Percentiles rank a stretch among this genome's conserved stretches.
Conservation (phyloP, 2,888 invertebrate genomes). For the Steinernema hermaphroditum region DNA sequence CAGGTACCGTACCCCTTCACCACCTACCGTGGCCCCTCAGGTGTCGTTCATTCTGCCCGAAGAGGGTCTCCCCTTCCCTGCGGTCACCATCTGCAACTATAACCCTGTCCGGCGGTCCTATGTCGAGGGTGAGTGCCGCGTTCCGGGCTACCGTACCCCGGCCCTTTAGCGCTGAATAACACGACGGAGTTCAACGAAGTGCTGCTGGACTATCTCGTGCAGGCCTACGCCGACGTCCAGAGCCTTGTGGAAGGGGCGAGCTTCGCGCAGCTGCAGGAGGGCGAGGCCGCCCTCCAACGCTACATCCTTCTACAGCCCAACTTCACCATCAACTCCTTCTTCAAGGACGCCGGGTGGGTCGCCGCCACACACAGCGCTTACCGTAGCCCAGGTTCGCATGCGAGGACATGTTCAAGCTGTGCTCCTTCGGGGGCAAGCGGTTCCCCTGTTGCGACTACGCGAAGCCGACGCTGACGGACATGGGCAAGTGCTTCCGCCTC, state of each 20-base stretch:
- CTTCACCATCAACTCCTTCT: slow-evolving; percentile 52
- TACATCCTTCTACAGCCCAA: slow-evolving; percentile 41
- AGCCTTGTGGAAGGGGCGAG: slow-evolving; percentile 32
- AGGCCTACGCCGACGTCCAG: slow-evolving; percentile 46
- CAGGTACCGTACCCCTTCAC: slow-evolving; percentile 41
- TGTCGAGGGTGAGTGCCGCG: slow-evolving; percentile 49
- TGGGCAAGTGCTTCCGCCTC: slow-evolving; percentile 60
- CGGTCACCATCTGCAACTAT: slow-evolving; percentile 61
- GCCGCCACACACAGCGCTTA: neutral
- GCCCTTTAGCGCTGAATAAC: slow-evolving; percentile 37
- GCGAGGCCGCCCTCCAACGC: slow-evolving; percentile 36
- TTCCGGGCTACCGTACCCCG: neutral
- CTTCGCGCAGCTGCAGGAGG: slow-evolving; percentile 17
- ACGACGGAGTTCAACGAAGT: slow-evolving; percentile 42
- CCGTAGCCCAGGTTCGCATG: slow-evolving; percentile 44
- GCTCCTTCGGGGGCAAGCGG: slow-evolving; percentile 54
- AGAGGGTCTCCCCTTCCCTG: slow-evolving; percentile 56
- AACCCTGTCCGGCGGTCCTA: slow-evolving; percentile 55
- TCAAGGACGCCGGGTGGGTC: slow-evolving; percentile 46
- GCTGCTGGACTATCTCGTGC: slow-evolving; percentile 46
- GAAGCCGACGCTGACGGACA: slow-evolving; percentile 56
- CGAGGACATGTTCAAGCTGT: slow-evolving; percentile 54
- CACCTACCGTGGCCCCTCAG: slow-evolving; percentile 38
- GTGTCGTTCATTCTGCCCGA: slow-evolving; percentile 59
- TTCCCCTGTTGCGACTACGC: slow-evolving; percentile 61